Evolutionary conservation across 2,797 vertebrate genomes (phyloP).

Genomic region (Sparidentex hasta): DNA sequence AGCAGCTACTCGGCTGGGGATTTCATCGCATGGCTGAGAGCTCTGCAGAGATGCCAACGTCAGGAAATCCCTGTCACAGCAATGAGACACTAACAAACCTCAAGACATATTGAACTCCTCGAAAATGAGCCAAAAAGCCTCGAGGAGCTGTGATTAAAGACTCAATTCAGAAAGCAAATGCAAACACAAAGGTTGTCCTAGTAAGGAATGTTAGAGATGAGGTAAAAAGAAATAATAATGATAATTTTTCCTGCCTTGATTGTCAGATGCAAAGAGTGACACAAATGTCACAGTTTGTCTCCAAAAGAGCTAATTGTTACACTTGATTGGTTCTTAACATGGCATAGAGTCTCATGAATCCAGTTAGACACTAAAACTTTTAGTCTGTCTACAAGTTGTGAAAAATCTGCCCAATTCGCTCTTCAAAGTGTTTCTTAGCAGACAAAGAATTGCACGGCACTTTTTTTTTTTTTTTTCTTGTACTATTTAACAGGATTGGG

Average conservation of each 20-base stretch:
- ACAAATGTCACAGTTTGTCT: constrained; percentile 29
- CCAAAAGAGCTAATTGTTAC: constrained; percentile 38
- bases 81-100: constrained; percentile 67
- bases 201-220: constrained; percentile 24
- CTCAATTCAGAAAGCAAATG: constrained; percentile 40
- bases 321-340: constrained; percentile 47
- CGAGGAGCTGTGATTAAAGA: constrained; percentile 54
- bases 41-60: constrained; percentile 64
- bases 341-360: constrained; percentile 34
- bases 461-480: constrained; percentile 19
- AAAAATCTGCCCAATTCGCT: constrained; percentile 20
- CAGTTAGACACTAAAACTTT: constrained; percentile 33
- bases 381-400: constrained; percentile 10
- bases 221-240: constrained; percentile 24
- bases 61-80: constrained; percentile 68
- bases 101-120: constrained; percentile 50
- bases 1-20: constrained; percentile 64
- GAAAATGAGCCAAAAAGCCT: constrained; percentile 58
- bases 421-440: constrained; percentile 43
- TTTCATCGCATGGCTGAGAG: constrained; percentile 74
- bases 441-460: constrained; percentile 30
- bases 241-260: constrained; percentile 25
- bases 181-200: constrained; percentile 38
- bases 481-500: constrained; percentile 45
- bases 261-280: constrained; percentile 39